Conservation (phyloP, 2,797 vertebrate species). For the Bradypodion pumilum region DNA sequence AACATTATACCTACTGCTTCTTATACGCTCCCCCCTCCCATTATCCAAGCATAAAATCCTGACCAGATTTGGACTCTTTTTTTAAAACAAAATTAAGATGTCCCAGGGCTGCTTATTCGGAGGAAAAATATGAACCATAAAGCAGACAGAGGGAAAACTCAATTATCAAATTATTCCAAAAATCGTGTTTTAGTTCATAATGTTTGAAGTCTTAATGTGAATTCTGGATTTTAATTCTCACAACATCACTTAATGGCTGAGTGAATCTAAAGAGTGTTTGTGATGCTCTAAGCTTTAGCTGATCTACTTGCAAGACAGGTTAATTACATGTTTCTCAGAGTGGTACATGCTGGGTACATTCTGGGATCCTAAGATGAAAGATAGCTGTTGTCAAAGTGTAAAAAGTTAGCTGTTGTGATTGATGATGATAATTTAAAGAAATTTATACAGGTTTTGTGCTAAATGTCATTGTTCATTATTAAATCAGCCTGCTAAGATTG, state of each 20-base stretch:
- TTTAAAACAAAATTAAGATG: too few relatives aligned
- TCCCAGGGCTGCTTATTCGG: not conserved
- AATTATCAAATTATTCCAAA: not conserved
- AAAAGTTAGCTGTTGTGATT: constrained; percentile 42
- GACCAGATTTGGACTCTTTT: not conserved
- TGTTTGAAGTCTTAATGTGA: constrained; percentile 28
- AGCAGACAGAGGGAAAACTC: not conserved
- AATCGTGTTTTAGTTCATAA: not conserved
- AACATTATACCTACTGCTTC: too few relatives aligned
- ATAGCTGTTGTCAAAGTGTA: constrained; percentile 32
- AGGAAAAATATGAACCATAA: not conserved
- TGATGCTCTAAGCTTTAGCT: constrained; percentile 20
- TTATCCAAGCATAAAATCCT: too few relatives aligned
- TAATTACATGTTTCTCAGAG: constrained; percentile 18
- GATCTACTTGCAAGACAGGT: constrained; percentile 16
- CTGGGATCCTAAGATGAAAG: constrained; percentile 30
- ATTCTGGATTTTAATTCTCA: fast-evolving
- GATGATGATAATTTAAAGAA: constrained; percentile 54
- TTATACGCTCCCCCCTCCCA: too few relatives aligned
- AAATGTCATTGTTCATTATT: constrained; percentile 31
- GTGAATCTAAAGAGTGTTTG: not conserved
- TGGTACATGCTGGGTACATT: not conserved
- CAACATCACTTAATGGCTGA: not conserved
- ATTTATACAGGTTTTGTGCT: constrained; percentile 47
- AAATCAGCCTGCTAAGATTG: constrained; percentile 31